These are phyloP conservation scores for Hyphantria cunea DNA, from an alignment of 1,140 invertebrate species.

Conservation along the genomic window DNA sequence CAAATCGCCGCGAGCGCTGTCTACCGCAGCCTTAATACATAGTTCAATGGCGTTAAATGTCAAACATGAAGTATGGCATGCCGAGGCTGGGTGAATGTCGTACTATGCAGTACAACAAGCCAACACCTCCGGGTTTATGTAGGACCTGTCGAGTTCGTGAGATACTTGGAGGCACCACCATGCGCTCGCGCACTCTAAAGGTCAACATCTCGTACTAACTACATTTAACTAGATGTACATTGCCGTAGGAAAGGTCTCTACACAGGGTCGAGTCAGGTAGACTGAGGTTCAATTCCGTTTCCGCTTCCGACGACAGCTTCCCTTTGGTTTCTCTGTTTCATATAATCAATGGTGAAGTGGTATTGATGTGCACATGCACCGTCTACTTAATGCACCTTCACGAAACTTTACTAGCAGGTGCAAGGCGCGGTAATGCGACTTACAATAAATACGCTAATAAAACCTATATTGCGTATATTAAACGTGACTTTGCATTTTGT, in stretches of 20 bases:
- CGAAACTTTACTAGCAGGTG: conserved; percentile 17
- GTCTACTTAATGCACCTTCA: conserved; percentile 33
- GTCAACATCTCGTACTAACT: conserved; percentile 53
- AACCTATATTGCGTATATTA: conserved; percentile 23
- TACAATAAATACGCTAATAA: background rate
- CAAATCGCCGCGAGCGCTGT: too few species aligned
- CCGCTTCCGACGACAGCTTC: conserved; percentile 64
- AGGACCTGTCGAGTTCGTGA: background rate
- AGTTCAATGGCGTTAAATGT: conserved; percentile 49
- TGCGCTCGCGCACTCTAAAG: conserved; percentile 44
- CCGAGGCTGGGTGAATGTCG: conserved; percentile 60
- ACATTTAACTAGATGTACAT: conserved; percentile 40
- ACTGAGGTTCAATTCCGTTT: conserved; percentile 51
- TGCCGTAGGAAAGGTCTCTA: conserved; percentile 62
- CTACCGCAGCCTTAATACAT: conserved; percentile 24
- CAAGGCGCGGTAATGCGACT: too few species aligned
- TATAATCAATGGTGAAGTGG: conserved; percentile 32
- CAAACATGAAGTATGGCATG: conserved; percentile 34
- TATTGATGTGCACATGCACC: background rate
- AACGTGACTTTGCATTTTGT: conserved; percentile 31
- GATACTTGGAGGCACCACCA: conserved; percentile 7
- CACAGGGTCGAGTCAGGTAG: conserved; percentile 61
- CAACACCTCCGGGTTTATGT: conserved; percentile 24
- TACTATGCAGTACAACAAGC: conserved; percentile 32
- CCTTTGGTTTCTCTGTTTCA: conserved; percentile 65